These are phyloP conservation scores for Belonocnema kinseyi DNA, from an alignment of 1,140 invertebrate species.

Conservation along the genomic window DNA sequence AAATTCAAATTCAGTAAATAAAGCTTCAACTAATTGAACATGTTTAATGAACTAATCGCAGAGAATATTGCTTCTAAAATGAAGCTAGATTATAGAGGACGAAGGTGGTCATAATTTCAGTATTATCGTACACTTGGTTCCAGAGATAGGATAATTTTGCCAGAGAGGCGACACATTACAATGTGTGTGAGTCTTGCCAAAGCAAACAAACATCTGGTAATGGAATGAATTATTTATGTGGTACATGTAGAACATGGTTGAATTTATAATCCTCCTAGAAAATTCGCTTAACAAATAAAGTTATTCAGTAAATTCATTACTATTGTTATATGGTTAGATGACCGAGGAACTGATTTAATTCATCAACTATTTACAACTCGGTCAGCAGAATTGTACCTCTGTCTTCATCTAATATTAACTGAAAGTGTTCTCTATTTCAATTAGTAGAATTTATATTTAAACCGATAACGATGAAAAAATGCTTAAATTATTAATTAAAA, in stretches of 20 bases:
- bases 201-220: slow-evolving; percentile 17
- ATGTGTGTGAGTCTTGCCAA: slow-evolving; percentile 7
- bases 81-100: not conserved
- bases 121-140: slow-evolving; percentile 23
- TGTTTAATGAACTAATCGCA: no score
- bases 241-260: slow-evolving; percentile 9
- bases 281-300: slow-evolving; percentile 1
- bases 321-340: not conserved
- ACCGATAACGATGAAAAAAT: no score
- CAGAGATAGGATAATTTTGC: slow-evolving; percentile 7
- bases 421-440: not conserved
- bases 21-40: no score
- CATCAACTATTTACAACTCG: not conserved
- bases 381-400: not conserved
- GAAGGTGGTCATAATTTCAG: slow-evolving; percentile 6
- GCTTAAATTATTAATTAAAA: no score
- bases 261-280: slow-evolving; percentile 20
- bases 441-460: no score
- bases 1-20: no score
- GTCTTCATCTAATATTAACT: not conserved
- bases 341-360: not conserved
- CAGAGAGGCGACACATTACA: slow-evolving; percentile 12
- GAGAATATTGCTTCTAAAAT: not conserved
- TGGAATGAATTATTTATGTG: slow-evolving; percentile 27
- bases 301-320: not conserved